Evolutionary conservation across 2,888 invertebrate genomes (phyloP).

Genomic region (Peribatodes rhomboidaria): DNA sequence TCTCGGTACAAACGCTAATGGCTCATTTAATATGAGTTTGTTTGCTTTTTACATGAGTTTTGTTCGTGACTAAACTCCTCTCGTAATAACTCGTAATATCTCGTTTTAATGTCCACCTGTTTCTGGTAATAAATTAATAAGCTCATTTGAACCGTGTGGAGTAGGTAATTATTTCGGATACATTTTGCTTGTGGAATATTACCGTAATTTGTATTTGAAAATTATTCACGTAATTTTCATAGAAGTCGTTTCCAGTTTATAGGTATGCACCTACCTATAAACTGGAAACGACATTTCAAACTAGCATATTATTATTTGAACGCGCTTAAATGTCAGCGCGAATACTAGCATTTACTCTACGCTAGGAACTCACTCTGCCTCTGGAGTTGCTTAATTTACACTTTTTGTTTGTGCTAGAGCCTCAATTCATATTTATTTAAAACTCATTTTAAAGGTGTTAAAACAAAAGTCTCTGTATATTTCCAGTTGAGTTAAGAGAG

Average conservation of each 20-base stretch:
- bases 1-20: slow-evolving; percentile 65
- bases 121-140: slow-evolving; percentile 40
- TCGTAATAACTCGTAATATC: slow-evolving; percentile 58
- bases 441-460: too few species aligned
- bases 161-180: slow-evolving; percentile 13
- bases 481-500: too few species aligned
- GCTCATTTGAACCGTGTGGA: slow-evolving; percentile 23
- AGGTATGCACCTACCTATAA: too few species aligned
- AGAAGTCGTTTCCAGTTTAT: too few species aligned
- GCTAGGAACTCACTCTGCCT: too few species aligned
- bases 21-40: slow-evolving; percentile 65
- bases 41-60: slow-evolving; percentile 40
- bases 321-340: too few species aligned
- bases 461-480: too few species aligned
- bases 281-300: too few species aligned
- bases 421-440: too few species aligned
- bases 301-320: too few species aligned
- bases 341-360: too few species aligned
- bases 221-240: slow-evolving; percentile 7
- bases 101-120: slow-evolving; percentile 64
- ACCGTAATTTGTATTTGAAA: background rate
- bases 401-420: background rate
- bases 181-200: background rate
- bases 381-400: too few species aligned
- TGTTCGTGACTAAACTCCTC: slow-evolving; percentile 32